Evolutionary conservation across 37 sponge, comb jelly and placozoan species (phyloP).

Genomic region (Theonella swinhoei): DNA sequence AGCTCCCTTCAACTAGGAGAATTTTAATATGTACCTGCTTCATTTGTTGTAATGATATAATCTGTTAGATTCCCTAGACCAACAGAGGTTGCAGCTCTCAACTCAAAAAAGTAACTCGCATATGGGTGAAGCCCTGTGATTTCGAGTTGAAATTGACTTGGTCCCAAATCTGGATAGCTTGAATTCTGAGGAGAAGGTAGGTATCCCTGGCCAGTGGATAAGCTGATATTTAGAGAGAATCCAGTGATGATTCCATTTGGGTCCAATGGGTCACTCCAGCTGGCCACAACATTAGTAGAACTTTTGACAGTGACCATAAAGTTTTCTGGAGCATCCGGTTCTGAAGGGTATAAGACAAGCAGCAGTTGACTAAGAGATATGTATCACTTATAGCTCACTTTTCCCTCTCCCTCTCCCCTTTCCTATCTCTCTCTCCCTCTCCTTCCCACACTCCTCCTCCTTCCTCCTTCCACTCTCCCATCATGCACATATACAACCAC

Average conservation of each 20-base stretch:
- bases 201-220: slow-evolving; percentile 4
- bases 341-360: background rate
- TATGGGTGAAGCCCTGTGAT: slow-evolving; percentile 5
- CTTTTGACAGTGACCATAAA: background rate
- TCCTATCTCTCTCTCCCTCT: no score
- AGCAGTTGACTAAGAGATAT: background rate
- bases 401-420: no score
- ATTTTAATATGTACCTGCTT: slow-evolving; percentile 24
- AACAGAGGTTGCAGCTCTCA: slow-evolving; percentile 31
- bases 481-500: no score
- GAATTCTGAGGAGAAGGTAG: background rate
- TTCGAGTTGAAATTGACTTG: background rate
- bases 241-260: slow-evolving; percentile 17
- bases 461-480: no score
- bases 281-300: slow-evolving; percentile 7
- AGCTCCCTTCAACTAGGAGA: background rate
- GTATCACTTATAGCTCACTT: background rate
- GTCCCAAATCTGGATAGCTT: background rate
- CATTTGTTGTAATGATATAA: background rate
- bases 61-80: slow-evolving; percentile 8
- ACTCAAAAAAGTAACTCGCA: slow-evolving; percentile 16
- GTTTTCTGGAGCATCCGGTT: slow-evolving; percentile 24
- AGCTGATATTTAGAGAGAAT: background rate
- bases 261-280: slow-evolving; percentile 15
- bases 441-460: no score